A percentile compares a stretch with the other conserved stretches of the same genome.
Evolutionary conservation across 1,140 invertebrate species (phyloP).

Genomic region (Stegodyphus dumicola): DNA sequence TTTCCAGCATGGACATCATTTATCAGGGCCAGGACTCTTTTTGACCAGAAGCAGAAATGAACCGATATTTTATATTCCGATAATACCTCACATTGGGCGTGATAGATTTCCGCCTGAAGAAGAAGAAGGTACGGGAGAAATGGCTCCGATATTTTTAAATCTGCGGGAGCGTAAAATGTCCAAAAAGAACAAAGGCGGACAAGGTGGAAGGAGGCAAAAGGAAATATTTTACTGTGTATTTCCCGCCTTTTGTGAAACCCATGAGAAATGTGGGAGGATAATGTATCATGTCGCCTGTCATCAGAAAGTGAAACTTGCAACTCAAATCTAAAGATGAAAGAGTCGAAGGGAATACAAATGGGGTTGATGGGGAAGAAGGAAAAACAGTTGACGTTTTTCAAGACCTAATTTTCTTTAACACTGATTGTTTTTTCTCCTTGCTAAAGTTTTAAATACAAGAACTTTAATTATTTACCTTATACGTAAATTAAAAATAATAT

Average conservation of each 20-base stretch:
- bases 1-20: conserved; percentile 26
- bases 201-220: conserved; percentile 1
- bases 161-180: conserved; percentile 25
- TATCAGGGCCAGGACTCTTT: conserved; percentile 18
- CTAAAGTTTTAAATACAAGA: no score
- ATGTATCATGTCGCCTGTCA: conserved; percentile 44
- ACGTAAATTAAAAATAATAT: no score
- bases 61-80: conserved; percentile 60
- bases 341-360: neutral
- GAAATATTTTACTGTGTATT: conserved; percentile 57
- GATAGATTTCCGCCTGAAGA: conserved; percentile 26
- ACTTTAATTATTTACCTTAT: no score
- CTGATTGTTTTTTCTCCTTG: no score
- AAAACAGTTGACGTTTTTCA: neutral
- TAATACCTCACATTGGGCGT: conserved; percentile 43
- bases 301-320: neutral
- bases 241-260: conserved; percentile 22
- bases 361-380: neutral
- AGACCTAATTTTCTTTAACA: no score
- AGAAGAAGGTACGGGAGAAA: neutral
- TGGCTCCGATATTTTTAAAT: conserved; percentile 35
- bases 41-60: conserved; percentile 36
- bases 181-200: conserved; percentile 46
- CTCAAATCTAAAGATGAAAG: neutral
- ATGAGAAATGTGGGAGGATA: conserved; percentile 41